Percentiles rank a stretch among this genome's conserved stretches.
These are phyloP conservation scores for Acropora tenuis DNA, from an alignment of 64 coral and sea anemone species.

Conservation along the genomic window DNA sequence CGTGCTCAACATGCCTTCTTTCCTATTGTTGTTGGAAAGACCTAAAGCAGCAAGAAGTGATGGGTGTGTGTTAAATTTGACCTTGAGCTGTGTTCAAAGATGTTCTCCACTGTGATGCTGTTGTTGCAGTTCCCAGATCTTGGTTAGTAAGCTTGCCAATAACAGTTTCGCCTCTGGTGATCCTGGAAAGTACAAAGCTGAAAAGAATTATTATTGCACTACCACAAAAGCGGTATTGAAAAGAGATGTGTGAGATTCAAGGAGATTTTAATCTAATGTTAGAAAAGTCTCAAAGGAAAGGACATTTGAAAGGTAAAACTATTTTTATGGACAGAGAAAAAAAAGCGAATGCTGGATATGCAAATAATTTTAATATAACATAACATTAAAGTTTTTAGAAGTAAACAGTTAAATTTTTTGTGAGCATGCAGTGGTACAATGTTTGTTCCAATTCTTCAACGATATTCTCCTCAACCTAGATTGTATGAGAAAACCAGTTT, in stretches of 20 bases:
- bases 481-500: neutral
- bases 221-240: neutral
- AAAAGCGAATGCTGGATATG: neutral
- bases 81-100: neutral
- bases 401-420: neutral
- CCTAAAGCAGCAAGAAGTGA: neutral
- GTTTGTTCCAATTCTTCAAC: neutral
- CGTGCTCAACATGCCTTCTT: constrained; percentile 60
- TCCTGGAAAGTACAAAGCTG: neutral
- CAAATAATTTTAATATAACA: neutral
- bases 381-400: neutral
- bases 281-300: neutral
- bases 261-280: too few relatives aligned
- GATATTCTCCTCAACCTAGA: neutral
- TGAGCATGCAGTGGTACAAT: neutral
- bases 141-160: neutral
- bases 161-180: neutral
- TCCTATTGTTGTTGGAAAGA: constrained; percentile 22
- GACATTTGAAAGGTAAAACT: neutral
- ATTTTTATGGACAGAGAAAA: constrained; percentile 32
- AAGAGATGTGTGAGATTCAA: too few relatives aligned
- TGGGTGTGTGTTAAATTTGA: neutral
- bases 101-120: too few relatives aligned
- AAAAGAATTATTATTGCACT: neutral
- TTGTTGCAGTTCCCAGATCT: neutral